Conservation (phyloP, 2,113 vertebrate species). For the Columbina picui region DNA sequence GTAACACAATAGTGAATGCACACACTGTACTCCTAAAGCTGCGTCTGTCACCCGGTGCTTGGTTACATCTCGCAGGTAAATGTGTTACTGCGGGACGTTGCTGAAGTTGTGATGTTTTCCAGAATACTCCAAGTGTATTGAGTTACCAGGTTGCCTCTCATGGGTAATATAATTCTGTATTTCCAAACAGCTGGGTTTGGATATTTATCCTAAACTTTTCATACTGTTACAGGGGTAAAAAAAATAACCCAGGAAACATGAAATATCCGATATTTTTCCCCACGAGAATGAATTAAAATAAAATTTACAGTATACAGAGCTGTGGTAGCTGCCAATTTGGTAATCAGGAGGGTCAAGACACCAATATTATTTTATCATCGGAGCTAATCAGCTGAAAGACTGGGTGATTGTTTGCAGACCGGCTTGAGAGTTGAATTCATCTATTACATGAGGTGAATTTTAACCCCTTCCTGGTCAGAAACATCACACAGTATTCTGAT, state of each 20-base stretch:
- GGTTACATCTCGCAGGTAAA: not conserved
- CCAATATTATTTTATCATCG: not conserved
- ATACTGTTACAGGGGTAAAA: not conserved
- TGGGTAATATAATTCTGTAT: not conserved
- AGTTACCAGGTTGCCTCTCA: not conserved
- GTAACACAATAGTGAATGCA: not conserved
- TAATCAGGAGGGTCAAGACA: not conserved
- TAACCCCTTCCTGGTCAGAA: not conserved
- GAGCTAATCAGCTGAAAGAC: not conserved
- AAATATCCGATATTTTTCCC: not conserved
- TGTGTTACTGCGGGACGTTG: not conserved
- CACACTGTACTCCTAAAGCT: not conserved
- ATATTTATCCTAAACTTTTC: not conserved
- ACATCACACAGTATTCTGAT: not conserved
- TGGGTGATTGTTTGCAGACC: not conserved
- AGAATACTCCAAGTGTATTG: slow-evolving; percentile 1
- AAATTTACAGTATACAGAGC: not conserved
- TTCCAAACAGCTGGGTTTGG: not conserved
- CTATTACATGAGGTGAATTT: not conserved
- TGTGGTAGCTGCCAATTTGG: not conserved
- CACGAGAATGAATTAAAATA: not conserved
- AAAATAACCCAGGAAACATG: not conserved
- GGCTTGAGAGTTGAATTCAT: not conserved
- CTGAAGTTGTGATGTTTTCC: slow-evolving; percentile 38
- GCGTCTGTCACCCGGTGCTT: not conserved